Conservation (phyloP, 1,140 invertebrate species). For the Aphelenchoides besseyi region DNA sequence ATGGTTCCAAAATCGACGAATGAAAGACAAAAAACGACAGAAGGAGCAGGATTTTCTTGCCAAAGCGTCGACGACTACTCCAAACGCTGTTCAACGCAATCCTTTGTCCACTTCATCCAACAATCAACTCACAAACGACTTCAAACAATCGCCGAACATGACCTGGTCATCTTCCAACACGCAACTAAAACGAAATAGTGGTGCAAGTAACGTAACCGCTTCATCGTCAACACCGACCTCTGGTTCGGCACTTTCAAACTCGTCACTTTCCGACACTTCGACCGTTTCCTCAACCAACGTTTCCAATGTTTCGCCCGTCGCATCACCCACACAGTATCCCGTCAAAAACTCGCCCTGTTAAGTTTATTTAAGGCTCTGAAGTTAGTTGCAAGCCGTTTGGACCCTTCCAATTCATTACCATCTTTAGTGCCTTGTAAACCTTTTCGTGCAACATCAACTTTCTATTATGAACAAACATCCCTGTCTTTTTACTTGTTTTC, state of each 20-base stretch:
- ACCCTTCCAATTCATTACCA: background rate
- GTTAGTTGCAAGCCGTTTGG: too few relatives aligned
- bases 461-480: too few relatives aligned
- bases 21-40: constrained; percentile 56
- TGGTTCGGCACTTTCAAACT: background rate
- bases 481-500: too few relatives aligned
- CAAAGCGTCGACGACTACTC: constrained; percentile 13
- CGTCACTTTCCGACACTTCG: constrained; percentile 16
- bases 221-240: background rate
- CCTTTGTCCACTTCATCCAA: constrained; percentile 21
- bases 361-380: too few relatives aligned
- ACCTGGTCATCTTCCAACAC: constrained; percentile 2
- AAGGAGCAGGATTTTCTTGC: constrained; percentile 56
- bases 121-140: background rate
- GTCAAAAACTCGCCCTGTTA: constrained; percentile 3
- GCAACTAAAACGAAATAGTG: background rate
- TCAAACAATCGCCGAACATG: background rate
- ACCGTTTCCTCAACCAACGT: constrained; percentile 1
- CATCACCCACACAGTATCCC: background rate
- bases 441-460: too few relatives aligned
- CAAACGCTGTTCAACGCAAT: constrained; percentile 4
- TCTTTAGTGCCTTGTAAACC: too few relatives aligned
- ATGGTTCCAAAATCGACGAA: constrained; percentile 78
- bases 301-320: background rate
- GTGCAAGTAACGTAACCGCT: background rate